These are phyloP conservation scores for Drosophila melanosoma DNA, from an alignment of 2,888 invertebrate species.

Conservation along the genomic window DNA sequence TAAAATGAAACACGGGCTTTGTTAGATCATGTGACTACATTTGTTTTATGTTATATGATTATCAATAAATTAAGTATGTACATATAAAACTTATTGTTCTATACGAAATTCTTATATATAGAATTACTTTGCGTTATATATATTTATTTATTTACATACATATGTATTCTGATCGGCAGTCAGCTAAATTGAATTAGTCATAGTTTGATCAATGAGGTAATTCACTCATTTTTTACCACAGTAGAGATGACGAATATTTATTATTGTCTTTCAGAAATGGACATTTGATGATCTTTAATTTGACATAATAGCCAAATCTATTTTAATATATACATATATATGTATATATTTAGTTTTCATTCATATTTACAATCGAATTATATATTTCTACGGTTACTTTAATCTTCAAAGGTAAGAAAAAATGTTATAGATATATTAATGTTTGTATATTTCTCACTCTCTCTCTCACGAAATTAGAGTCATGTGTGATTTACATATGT, in stretches of 20 bases:
- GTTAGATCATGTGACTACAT: too few relatives aligned
- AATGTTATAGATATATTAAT: not conserved
- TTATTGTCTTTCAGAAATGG: not conserved
- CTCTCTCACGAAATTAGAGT: not conserved
- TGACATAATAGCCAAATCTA: not conserved
- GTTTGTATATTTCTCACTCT: not conserved
- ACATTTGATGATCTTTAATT: conserved; percentile 5
- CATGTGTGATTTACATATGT: not conserved
- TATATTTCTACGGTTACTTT: not conserved
- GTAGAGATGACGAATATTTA: not conserved
- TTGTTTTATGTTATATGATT: not conserved
- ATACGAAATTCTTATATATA: not conserved
- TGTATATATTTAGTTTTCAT: not conserved
- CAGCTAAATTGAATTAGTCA: conserved; percentile 9
- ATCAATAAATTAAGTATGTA: not conserved
- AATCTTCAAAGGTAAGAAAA: not conserved
- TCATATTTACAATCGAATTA: not conserved
- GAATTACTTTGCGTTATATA: not conserved
- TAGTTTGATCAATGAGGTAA: conserved; percentile 21
- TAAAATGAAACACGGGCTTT: not conserved
- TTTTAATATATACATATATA: not conserved
- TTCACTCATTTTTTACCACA: not conserved
- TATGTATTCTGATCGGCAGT: conserved; percentile 4
- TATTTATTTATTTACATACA: conserved; percentile 1
- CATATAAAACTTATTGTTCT: not conserved